Evolutionary conservation across 2,888 invertebrate genomes (phyloP), one percentile per base, ranked within the genome.

Genomic region (Petrophora chlorosata): DNA sequence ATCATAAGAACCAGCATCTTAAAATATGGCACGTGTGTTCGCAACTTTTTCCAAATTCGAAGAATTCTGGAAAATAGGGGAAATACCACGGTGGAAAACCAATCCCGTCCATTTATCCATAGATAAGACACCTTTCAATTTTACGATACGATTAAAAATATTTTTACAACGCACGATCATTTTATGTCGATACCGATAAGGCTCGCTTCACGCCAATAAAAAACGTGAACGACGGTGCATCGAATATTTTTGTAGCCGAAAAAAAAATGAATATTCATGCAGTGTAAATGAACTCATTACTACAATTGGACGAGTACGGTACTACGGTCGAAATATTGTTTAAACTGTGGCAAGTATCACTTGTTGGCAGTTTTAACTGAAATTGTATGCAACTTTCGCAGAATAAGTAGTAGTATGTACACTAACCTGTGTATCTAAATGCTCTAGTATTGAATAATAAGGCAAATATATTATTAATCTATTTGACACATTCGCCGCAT

Each of bases 211-310:
- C 65, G 60, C 64, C 65, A 67, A 67, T 76, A 73, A 76, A 67
- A 47, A 60, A 56, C 73, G 69, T 77, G 76, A 78, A 77, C 59
- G 65, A 61, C 64, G 51, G 52, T 41, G 36, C 45, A 53, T 70
- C 56, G 63, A 65, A 67, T 66, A 67, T 67, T 76, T 47, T 70
- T 75, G 74, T 74, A 72, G 76, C 70, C 64, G 59, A 73, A 74
- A 67, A 65, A 76, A 10, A 5, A 4, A n/a, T 83, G 73, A 82
- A 84, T 85, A 87, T 88, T 85, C 85, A 85, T 87, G 75, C 82
- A 77, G 57, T 77, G 84, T 82, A 82, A 82, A 79, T 77, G 83
- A 78, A 81, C 83, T 80, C 82, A 81, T 86, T 85, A 82, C 67
- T 19, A 36, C 47, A 45, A 55, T 51, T 47, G 43, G 26, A 29